Evolutionary conservation across 2,113 vertebrate genomes (phyloP).

Genomic region (Ameiurus melas): DNA sequence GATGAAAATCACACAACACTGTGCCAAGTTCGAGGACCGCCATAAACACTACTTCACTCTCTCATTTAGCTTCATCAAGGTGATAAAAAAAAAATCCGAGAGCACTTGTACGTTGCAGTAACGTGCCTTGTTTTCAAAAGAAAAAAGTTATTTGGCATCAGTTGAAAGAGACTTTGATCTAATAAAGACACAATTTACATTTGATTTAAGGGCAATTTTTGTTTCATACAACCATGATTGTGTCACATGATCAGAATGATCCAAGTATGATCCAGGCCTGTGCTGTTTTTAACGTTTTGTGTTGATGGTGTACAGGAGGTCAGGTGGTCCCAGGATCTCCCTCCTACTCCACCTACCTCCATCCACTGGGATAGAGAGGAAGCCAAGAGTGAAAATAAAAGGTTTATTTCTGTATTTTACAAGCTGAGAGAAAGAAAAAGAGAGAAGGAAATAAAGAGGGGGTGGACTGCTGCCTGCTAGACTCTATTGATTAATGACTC

Average conservation of each 20-base stretch:
- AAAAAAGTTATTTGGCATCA: conserved; percentile 28
- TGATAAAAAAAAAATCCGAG: conserved; percentile 33
- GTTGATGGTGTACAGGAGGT: not conserved
- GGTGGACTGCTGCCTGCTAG: conserved; percentile 49
- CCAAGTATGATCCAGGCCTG: conserved; percentile 2
- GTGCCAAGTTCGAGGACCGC: conserved; percentile 64
- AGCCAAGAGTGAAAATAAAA: conserved; percentile 29
- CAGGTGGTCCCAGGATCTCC: conserved; percentile 25
- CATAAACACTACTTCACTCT: conserved; percentile 65
- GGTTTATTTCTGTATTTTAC: not conserved
- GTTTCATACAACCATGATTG: not conserved
- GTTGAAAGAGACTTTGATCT: conserved; percentile 43
- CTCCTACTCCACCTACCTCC: conserved; percentile 68
- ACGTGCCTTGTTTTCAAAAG: conserved; percentile 5
- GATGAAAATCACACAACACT: conserved; percentile 72
- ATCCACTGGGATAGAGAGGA: conserved; percentile 29
- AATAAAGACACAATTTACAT: conserved; percentile 24
- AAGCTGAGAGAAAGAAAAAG: conserved; percentile 17
- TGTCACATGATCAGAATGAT: conserved; percentile 8
- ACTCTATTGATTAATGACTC: conserved; percentile 74
- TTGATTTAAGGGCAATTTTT: not conserved
- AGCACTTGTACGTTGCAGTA: conserved; percentile 7
- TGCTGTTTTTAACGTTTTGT: conserved; percentile 18
- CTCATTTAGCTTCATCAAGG: conserved; percentile 48
- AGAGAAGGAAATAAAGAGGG: conserved; percentile 53